Base-by-base conservation (phyloP, 92 coral and sea anemone genomes). In the Epizoanthus illoricatus region DNA sequence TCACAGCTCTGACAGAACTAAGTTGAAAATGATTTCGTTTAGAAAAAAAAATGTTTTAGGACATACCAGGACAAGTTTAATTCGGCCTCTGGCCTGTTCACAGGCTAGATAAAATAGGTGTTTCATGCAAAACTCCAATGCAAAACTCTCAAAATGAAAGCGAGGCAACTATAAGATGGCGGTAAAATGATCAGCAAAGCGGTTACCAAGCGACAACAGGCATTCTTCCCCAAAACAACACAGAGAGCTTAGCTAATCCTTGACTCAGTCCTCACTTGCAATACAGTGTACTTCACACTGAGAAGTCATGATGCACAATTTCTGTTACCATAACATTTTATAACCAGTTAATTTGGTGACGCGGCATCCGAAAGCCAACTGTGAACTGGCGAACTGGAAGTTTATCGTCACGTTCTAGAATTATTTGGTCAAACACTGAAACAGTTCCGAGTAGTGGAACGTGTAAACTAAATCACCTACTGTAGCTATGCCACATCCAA, bases 171-270 rank as follows among this genome's bases (percentile, higher is more conserved):
- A 49, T 8, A 73, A 73, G 18, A 73, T 73, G 78, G 63, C 78
- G 78, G 78, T 42, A 54, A 73, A 73, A 24, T 24, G 68, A 18
- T 61, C 15, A 33, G 63, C 78, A 19, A 47, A 73, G 78, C 60
- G 78, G 78, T 73, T 73, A 73, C 78, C 78, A 73, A 73, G 79
- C 79, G 79, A 73, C 79, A 61, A 23, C 19, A 9, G 78, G 28
- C 18, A 36, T 19, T 73, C 28, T 61, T 73, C 57, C 62, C 43
- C 54, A 16, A 52, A 49, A 71, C 40, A 45, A 49, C 18, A 19
- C 17, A 18, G 15, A 19, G 8, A 13, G 28, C 20, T 12, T n/a
- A 40, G 24, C 79, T 4, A 11, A 9, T 21, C 28, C 21, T 49
- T 36, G 63, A 52, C 79, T 73, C 62, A 12, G 8, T 9, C 24